Conservation (phyloP, 2,797 vertebrate species). For the Apodemus agrarius region DNA sequence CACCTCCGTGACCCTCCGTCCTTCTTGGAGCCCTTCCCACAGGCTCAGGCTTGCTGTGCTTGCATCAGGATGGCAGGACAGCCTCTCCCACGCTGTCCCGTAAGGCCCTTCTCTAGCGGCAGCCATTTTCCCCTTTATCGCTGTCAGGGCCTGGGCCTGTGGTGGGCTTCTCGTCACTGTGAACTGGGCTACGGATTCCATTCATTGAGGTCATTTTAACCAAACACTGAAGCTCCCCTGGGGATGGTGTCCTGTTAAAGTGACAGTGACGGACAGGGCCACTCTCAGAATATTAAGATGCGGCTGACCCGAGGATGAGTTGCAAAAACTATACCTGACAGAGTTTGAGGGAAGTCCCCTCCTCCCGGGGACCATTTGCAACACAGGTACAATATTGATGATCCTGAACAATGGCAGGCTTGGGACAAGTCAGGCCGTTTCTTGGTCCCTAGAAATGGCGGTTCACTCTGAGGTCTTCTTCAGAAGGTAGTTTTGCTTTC, state of each 20-base stretch:
- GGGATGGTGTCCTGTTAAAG: not conserved
- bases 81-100: not conserved
- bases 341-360: not conserved
- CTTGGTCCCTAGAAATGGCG: not conserved
- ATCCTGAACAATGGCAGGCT: not conserved
- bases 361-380: not conserved
- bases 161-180: too few relatives aligned
- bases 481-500: not conserved
- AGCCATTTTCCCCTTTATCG: rapidly evolving
- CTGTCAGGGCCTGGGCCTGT: not conserved
- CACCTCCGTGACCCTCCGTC: too few relatives aligned
- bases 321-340: not conserved
- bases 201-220: conserved; percentile 18
- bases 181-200: not conserved
- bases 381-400: not conserved
- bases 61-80: rapidly evolving
- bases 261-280: not conserved
- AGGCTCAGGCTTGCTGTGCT: not conserved
- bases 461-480: not conserved
- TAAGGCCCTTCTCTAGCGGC: not conserved
- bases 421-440: not conserved
- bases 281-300: not conserved
- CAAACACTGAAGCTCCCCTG: not conserved
- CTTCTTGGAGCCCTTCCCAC: not conserved
- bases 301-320: not conserved